phyloP scores from a whole-genome alignment of 2,888 invertebrate genomes.

The Cantharis nigra region DNA sequence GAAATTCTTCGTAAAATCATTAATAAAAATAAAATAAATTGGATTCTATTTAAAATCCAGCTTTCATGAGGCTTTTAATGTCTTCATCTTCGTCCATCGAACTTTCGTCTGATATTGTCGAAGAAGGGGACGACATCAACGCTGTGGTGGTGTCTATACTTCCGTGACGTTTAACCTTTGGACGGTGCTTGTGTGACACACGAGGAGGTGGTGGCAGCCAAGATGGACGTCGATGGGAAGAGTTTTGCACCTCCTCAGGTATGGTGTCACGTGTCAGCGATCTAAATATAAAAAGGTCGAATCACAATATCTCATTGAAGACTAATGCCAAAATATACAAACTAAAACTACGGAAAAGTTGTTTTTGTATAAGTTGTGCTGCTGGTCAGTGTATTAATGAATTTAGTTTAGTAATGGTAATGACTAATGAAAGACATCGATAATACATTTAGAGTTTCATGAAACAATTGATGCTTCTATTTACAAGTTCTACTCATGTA shows the following conservation, averaged over 20 bases:
- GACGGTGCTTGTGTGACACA: slow-evolving; percentile 60
- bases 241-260: slow-evolving; percentile 64
- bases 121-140: slow-evolving; percentile 66
- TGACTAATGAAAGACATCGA: background rate
- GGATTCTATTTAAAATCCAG: slow-evolving; percentile 41
- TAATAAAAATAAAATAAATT: background rate
- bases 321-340: background rate
- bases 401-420: background rate
- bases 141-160: slow-evolving; percentile 66
- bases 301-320: background rate
- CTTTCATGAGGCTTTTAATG: slow-evolving; percentile 51
- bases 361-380: background rate
- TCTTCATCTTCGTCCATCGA: slow-evolving; percentile 51
- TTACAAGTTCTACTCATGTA: background rate
- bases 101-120: slow-evolving; percentile 54
- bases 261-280: slow-evolving; percentile 70
- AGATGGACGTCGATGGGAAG: slow-evolving; percentile 45
- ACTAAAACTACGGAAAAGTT: background rate
- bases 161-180: slow-evolving; percentile 65
- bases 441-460: background rate
- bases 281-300: slow-evolving; percentile 45
- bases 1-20: background rate
- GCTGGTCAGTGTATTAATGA: background rate
- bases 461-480: background rate
- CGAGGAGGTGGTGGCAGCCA: slow-evolving; percentile 50